Evolutionary conservation across 2,888 invertebrate genomes (phyloP), one percentile per base, ranked within the genome.

Genomic region (Aphidius colemani): DNA sequence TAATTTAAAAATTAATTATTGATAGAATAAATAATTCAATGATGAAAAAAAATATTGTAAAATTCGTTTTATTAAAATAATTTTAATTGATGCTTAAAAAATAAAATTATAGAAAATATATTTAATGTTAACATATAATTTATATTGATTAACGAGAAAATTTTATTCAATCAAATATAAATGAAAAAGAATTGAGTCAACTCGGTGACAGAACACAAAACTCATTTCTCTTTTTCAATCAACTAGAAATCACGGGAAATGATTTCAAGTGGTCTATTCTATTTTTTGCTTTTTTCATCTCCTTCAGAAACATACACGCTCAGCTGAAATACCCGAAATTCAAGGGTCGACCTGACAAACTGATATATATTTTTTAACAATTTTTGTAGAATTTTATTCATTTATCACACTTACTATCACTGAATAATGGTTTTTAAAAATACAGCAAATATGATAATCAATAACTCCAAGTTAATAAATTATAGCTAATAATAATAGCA

Each of bases 241-340:
- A 30, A 30, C 30, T 30, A 30, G 30, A 39, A 40, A 51, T 51
- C 40, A 51, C n/a, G 30, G 30, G 18, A 50, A 50, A 48, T 43
- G 43, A 59, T 59, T 59, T 59, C 59, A 59, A 59, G 59, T 50
- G 59, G 43, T 59, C 59, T 59, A 39, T 44, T 30, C 30, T 2
- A 5, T 30, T 30, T 30, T 30, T 30, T 5, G 0, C 5, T 30
- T 5, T 30, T 30, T 1, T 18, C 1, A 18, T 30, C 30, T 30
- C 30, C 30, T 30, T 30, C 4, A 30, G 30, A 30, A 30, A 30
- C 30, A 30, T 30, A 30, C 43, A 43, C 18, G 50, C 44, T 13
- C 13, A 41, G 59, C 48, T 59, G 18, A 59, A 41, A 59, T 51
- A 50, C 44, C 43, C 13, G 44, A 50, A 59, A 51, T 59, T 57